Evolutionary conservation across 2,113 vertebrate species (phyloP), one percentile per base, ranked within the genome.

Genomic region (Probosciger aterrimus): DNA sequence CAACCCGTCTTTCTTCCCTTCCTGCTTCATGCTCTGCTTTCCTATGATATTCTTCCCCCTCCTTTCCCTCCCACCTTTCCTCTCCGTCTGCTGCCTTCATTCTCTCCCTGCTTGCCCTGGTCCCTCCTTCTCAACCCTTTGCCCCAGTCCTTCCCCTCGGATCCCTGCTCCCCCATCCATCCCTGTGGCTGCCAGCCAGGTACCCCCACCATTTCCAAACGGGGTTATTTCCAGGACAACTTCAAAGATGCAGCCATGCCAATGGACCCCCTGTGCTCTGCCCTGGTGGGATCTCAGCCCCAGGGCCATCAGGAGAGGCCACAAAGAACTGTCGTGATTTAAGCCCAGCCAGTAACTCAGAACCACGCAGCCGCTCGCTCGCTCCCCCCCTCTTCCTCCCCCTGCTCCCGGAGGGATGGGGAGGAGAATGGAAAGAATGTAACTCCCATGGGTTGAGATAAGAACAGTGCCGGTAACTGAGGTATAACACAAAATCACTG

Each of bases 231-330:
- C 64, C 64, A 64, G 59, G n/a, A 37, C 31, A 67, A 24, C 52
- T 75, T 83, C 22, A 10, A n/a, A 33, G 10, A 28, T 1, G 1
- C 0, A 1, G 41, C 43, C 59, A 23, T 3, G 5, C 20, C 44
- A 41, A 31, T 19, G 28, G 16, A 25, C 7, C 1, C 27, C 12
- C 16, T 0, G 1, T 30, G 41, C 39, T 50, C 14, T 39, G 5
- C 7, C 25, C 7, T 2, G 1, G 41, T 4, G 14, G 44, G 27
- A 62, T 25, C 44, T 82, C 47, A 73, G 71, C 18, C 53, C 62
- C 17, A 16, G 16, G 25, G 7, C 10, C 37, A 35, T 28, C 64
- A 43, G 24, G 27, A 14, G 75, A 50, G 59, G 9, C 52, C 39
- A 41, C 39, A 41, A 41, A 41, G 39, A 13, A 41, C 39, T 41